These are phyloP conservation scores for Scleropages formosus DNA, from an alignment of 2,797 vertebrate species.

Conservation along the genomic window DNA sequence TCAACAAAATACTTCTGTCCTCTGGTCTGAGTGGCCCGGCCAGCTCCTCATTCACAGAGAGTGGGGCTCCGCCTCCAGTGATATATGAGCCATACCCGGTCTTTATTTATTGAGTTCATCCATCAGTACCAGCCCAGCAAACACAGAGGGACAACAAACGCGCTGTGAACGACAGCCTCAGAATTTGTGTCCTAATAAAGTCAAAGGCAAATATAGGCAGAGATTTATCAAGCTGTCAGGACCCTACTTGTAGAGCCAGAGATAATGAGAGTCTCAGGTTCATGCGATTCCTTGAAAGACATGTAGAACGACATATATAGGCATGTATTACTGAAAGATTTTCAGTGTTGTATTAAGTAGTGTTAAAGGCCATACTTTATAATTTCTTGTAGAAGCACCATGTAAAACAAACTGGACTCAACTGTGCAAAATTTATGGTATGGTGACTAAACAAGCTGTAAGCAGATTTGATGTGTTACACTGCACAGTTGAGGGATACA, in stretches of 20 bases:
- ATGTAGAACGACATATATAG: background rate
- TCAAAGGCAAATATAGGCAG: slow-evolving; percentile 38
- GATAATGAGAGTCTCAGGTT: slow-evolving; percentile 29
- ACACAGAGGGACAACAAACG: slow-evolving; percentile 31
- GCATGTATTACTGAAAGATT: background rate
- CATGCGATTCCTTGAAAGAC: background rate
- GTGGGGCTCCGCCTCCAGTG: slow-evolving; percentile 14
- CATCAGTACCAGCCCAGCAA: slow-evolving; percentile 31
- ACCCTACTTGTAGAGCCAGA: slow-evolving; percentile 15
- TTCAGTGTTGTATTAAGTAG: background rate
- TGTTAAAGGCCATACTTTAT: background rate
- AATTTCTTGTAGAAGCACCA: slow-evolving; percentile 6
- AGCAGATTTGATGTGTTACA: background rate
- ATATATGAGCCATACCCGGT: slow-evolving; percentile 36
- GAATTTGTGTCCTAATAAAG: slow-evolving; percentile 40
- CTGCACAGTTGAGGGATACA: background rate
- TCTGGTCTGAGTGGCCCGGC: slow-evolving; percentile 2
- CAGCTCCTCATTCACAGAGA: background rate
- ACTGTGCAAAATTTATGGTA: background rate
- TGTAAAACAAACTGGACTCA: background rate
- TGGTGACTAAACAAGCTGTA: no score
- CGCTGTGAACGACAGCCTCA: slow-evolving; percentile 30
- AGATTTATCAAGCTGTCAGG: slow-evolving; percentile 37
- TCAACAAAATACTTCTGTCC: slow-evolving; percentile 5
- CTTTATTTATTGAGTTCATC: slow-evolving; percentile 40